Conservation (phyloP, 2,888 invertebrate genomes). For the Hartigia nigra region DNA sequence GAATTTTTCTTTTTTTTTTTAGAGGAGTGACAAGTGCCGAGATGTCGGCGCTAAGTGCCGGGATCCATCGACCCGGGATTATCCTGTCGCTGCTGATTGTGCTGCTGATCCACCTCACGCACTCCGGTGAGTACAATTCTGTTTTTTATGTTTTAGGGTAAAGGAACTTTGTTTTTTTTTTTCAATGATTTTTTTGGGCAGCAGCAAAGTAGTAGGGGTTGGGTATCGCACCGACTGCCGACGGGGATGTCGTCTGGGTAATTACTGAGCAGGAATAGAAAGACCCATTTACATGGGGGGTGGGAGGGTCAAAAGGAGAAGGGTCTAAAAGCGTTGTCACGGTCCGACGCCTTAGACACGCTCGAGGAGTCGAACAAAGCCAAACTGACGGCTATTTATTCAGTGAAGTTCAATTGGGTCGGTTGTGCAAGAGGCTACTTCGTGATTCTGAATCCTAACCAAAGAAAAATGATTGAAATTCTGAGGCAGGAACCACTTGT, state of each 20-base stretch:
- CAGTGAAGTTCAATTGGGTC: background rate
- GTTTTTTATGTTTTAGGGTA: background rate
- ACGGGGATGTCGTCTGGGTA: background rate
- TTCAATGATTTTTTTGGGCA: background rate
- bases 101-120: conserved; percentile 49
- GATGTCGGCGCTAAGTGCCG: conserved; percentile 71
- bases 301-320: background rate
- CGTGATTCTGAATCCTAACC: background rate
- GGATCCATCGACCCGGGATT: conserved; percentile 66
- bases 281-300: background rate
- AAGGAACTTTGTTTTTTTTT: background rate
- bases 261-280: background rate
- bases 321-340: conserved; percentile 13
- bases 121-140: conserved; percentile 54
- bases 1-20: conserved; percentile 54
- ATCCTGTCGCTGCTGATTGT: conserved; percentile 55
- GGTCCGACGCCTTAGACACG: conserved; percentile 24
- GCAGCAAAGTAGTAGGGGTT: background rate
- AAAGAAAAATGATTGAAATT: background rate
- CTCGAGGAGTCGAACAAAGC: conserved; percentile 27
- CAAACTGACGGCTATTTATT: background rate
- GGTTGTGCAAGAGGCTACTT: background rate
- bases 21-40: conserved; percentile 61
- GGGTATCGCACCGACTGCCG: background rate
- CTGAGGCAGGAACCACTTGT: background rate